phyloP scores from a whole-genome alignment of 2,888 invertebrate genomes.

The Steromphala cineraria region DNA sequence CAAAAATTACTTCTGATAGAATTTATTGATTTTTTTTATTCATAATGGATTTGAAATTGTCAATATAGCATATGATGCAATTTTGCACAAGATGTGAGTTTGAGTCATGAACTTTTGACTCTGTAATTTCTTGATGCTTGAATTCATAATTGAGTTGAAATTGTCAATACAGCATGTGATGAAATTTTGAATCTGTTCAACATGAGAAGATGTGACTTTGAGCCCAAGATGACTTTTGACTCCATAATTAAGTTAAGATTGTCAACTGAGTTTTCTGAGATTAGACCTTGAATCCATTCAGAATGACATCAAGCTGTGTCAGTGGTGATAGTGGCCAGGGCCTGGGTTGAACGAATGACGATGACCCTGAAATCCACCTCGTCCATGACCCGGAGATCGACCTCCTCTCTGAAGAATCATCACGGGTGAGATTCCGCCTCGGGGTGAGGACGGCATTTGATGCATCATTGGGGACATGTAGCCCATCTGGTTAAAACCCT shows the following conservation, averaged over 20 bases:
- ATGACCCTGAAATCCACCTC: constrained; percentile 30
- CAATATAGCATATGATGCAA: neutral
- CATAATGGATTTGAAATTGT: no score
- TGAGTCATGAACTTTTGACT: neutral
- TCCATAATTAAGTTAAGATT: no score
- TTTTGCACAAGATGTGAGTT: neutral
- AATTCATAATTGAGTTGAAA: no score
- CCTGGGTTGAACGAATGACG: constrained; percentile 19
- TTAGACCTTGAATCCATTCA: neutral
- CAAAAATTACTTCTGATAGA: no score
- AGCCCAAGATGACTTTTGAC: neutral
- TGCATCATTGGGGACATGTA: constrained; percentile 38
- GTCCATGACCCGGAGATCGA: constrained; percentile 32
- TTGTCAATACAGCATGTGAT: no score
- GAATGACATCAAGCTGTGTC: neutral
- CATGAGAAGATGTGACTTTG: neutral
- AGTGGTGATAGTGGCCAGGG: constrained; percentile 11
- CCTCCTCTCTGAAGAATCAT: constrained; percentile 59
- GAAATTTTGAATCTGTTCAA: neutral
- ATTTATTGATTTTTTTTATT: no score
- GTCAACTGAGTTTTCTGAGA: no score
- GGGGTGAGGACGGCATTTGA: constrained; percentile 36
- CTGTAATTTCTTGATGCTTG: no score
- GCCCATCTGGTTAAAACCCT: constrained; percentile 39
- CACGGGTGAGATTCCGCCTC: constrained; percentile 53